Conservation (phyloP, 2,113 vertebrate species). For the Mola mola region DNA sequence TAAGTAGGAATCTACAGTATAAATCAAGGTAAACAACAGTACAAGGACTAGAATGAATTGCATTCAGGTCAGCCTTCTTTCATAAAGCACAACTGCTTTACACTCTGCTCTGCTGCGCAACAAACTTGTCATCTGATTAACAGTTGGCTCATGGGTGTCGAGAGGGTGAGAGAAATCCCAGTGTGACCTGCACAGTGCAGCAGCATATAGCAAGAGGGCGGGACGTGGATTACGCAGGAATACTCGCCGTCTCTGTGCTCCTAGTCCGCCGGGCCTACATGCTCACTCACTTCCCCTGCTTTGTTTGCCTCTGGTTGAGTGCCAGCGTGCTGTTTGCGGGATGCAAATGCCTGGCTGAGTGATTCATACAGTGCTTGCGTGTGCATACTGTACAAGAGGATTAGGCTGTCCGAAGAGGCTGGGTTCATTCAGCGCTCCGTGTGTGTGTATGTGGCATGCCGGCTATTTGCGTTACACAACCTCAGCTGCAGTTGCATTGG, state of each 20-base stretch:
- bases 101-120: background rate
- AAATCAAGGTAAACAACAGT: constrained; percentile 2
- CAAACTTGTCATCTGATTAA: constrained; percentile 19
- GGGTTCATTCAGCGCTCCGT: constrained; percentile 17
- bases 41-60: constrained; percentile 7
- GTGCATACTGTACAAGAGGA: constrained; percentile 42
- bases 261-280: constrained; percentile 59
- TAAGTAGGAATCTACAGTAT: too few relatives aligned
- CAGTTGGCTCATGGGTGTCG: background rate
- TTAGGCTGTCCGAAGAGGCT: constrained; percentile 43
- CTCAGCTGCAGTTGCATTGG: constrained; percentile 56
- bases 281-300: constrained; percentile 68
- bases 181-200: constrained; percentile 34
- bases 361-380: constrained; percentile 62
- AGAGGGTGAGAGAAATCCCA: background rate
- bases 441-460: constrained; percentile 10
- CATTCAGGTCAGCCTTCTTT: background rate
- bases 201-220: constrained; percentile 38
- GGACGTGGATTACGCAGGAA: constrained; percentile 35
- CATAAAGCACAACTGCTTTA: background rate
- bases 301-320: constrained; percentile 71
- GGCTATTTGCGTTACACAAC: constrained; percentile 62
- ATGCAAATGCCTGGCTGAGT: constrained; percentile 71
- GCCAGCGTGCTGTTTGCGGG: constrained; percentile 69
- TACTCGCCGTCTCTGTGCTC: constrained; percentile 39